Evolutionary conservation across 2,888 invertebrate species (phyloP).

Genomic region (Phlogophora meticulosa): DNA sequence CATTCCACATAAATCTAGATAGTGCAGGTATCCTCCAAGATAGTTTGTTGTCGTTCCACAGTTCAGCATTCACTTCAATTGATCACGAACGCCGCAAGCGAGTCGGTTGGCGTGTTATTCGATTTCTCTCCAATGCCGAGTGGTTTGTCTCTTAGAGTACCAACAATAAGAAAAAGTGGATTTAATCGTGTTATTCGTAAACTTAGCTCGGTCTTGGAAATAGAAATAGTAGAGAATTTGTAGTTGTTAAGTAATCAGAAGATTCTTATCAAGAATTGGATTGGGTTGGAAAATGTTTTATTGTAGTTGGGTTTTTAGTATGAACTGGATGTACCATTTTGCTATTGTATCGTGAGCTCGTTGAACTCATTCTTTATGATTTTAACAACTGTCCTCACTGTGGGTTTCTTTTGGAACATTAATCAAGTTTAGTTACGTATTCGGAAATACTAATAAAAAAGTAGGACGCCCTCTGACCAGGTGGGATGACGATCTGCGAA

Average conservation of each 20-base stretch:
- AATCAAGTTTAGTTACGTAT: too few relatives aligned
- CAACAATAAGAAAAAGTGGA: constrained; percentile 28
- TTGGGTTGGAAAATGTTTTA: constrained; percentile 8
- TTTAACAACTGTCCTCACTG: not conserved
- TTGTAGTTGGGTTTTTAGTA: not conserved
- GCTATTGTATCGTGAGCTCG: not conserved
- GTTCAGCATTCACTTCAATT: constrained; percentile 52
- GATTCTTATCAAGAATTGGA: constrained; percentile 21
- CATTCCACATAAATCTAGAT: constrained; percentile 30
- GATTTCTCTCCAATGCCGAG: constrained; percentile 31
- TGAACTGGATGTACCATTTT: not conserved
- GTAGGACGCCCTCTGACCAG: too few relatives aligned
- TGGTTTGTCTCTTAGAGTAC: constrained; percentile 22
- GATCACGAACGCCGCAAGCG: constrained; percentile 45
- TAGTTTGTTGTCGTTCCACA: constrained; percentile 19
- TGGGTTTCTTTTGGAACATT: not conserved
- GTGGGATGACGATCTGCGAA: too few relatives aligned
- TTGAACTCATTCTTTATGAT: not conserved
- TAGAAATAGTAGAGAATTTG: not conserved
- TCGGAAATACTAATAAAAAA: too few relatives aligned
- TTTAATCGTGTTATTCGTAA: constrained; percentile 36
- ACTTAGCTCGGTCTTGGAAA: constrained; percentile 17
- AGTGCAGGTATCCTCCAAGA: constrained; percentile 24
- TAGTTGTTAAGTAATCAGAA: constrained; percentile 3
- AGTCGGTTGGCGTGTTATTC: constrained; percentile 29